Percentiles rank a stretch among this genome's conserved stretches.
Evolutionary conservation across 2,888 invertebrate genomes (phyloP).

Genomic region (Phania funesta): DNA sequence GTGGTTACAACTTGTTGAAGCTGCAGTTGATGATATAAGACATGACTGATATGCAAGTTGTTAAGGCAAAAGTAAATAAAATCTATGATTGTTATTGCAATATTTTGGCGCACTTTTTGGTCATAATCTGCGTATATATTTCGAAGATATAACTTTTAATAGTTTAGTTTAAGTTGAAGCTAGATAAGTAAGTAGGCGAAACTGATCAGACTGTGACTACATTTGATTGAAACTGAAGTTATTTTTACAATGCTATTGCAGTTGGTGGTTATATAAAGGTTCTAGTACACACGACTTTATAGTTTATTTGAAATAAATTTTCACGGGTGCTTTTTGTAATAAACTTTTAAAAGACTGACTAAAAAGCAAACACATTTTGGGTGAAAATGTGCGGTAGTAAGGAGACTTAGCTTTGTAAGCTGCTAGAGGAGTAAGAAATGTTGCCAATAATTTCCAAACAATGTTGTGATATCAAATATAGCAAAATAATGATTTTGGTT

Average conservation of each 20-base stretch:
- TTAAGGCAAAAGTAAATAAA: conserved; percentile 27
- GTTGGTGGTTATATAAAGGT: not conserved
- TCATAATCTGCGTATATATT: conserved; percentile 1
- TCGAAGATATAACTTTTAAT: conserved; percentile 1
- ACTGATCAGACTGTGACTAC: conserved; percentile 33
- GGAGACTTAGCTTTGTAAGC: too few relatives aligned
- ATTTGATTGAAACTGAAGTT: conserved; percentile 41
- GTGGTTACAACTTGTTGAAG: not conserved
- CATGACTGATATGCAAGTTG: conserved; percentile 59
- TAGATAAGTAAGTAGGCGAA: conserved; percentile 48
- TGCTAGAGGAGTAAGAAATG: too few relatives aligned
- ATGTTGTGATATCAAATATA: too few relatives aligned
- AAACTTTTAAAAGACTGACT: too few relatives aligned
- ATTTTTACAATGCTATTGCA: conserved; percentile 13
- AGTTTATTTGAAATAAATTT: too few relatives aligned
- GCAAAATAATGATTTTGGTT: too few relatives aligned
- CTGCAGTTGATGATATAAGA: conserved; percentile 47
- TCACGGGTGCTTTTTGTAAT: too few relatives aligned
- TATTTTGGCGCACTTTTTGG: conserved; percentile 45
- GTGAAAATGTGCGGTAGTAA: too few relatives aligned
- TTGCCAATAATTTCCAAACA: too few relatives aligned
- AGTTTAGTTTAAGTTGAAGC: conserved; percentile 1
- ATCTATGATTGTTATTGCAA: conserved; percentile 12
- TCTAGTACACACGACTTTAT: too few relatives aligned
- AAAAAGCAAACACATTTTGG: too few relatives aligned